Evolutionary conservation across 53 echinoderm and acorn worm genomes (phyloP).

Genomic region (Glandiceps talaboti): DNA sequence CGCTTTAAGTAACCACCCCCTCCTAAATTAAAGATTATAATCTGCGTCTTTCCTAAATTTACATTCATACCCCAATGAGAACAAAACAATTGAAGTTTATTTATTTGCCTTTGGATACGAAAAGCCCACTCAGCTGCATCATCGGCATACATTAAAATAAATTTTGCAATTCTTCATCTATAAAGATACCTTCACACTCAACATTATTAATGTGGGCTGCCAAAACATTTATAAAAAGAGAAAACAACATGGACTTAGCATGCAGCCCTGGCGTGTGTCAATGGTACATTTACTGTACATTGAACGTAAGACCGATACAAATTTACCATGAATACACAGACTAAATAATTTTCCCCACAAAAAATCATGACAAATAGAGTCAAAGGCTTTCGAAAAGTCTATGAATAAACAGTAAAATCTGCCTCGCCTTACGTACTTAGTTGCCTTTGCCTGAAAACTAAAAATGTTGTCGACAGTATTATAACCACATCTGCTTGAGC

Average conservation of each 20-base stretch:
- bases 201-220: not conserved
- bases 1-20: not conserved
- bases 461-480: not conserved
- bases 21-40: too few relatives aligned
- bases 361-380: not conserved
- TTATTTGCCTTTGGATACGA: not conserved
- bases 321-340: not conserved
- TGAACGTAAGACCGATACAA: not conserved
- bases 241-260: not conserved
- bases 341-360: not conserved
- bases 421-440: not conserved
- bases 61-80: not conserved
- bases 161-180: not conserved
- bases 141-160: not conserved
- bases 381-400: not conserved
- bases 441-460: not conserved
- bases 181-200: not conserved
- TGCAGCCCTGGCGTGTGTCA: not conserved
- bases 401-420: not conserved
- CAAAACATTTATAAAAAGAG: not conserved
- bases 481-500: not conserved
- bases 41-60: not conserved
- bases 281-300: not conserved
- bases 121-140: not conserved
- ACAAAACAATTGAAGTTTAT: not conserved